These are phyloP conservation scores for Eupelmus urozonus DNA, from an alignment of 2,888 invertebrate species.

Conservation along the genomic window DNA sequence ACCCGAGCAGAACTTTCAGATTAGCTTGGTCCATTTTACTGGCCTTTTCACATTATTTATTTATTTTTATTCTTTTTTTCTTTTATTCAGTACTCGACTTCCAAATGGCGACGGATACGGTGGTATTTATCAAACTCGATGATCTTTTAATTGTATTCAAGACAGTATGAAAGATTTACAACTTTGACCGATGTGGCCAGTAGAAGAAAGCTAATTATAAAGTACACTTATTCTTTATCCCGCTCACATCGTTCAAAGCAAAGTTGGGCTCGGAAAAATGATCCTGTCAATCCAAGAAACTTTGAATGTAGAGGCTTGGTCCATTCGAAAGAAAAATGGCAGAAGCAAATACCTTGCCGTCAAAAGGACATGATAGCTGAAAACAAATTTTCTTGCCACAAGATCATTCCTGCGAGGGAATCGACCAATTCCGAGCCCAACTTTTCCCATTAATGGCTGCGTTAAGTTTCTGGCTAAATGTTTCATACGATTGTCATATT, in stretches of 20 bases:
- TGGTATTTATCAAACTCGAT: conserved; percentile 29
- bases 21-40: conserved; percentile 45
- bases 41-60: conserved; percentile 34
- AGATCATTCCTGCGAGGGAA: not conserved
- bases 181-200: conserved; percentile 10
- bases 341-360: not conserved
- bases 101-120: conserved; percentile 1
- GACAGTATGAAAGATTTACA: conserved; percentile 31
- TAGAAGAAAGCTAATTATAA: not conserved
- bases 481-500: conserved; percentile 38
- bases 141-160: not conserved
- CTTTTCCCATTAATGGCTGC: conserved; percentile 23
- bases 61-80: conserved; percentile 12
- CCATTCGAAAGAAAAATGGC: not conserved
- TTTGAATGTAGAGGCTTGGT: not conserved
- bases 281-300: not conserved
- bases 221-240: not conserved
- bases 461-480: conserved; percentile 27
- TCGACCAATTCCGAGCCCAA: not conserved
- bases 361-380: not conserved
- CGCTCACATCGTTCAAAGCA: not conserved
- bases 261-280: not conserved
- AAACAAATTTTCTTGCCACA: not conserved
- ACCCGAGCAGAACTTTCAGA: conserved; percentile 58
- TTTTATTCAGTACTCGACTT: not conserved